Evolutionary conservation across 2,797 vertebrate genomes (phyloP), one percentile per base, ranked within the genome.

Genomic region (Atherinosoma microstoma): DNA sequence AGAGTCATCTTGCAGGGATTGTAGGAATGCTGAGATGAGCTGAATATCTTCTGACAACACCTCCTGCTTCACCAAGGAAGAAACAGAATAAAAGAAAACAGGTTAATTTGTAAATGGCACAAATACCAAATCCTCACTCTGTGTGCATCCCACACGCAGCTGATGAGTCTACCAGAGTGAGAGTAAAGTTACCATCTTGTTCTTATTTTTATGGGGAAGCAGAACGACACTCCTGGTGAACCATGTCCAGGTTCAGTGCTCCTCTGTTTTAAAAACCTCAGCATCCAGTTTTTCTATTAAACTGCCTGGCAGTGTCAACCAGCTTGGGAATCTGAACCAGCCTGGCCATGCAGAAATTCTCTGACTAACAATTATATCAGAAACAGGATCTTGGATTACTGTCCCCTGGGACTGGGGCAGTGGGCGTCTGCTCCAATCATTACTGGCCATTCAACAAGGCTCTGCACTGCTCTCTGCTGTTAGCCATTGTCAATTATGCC

Each of bases 281-380:
- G 94, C 93, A 93, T 94, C 93, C 93, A 94, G 94, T 95, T 95
- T 96, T 95, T 95, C 94, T 95, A 95, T 95, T 95, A 95, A 95
- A 95, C 92, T 94, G 94, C 94, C 93, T 94, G 94, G 94, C 94
- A 95, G 94, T 94, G 94, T 95, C 94, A 95, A 95, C 94, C 93
- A 92, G 93, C 95, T 94, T 95, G 95, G 95, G 95, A 95, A 94
- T 95, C 91, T 95, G 95, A 94, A 94, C 90, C 79, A 84, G 87
- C 73, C 89, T 93, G 95, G 92, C 89, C 94, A 95, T 95, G 95
- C 95, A 95, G 95, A 96, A 95, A 95, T 94, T 96, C 94, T 95
- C 94, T 94, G 94, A 95, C 95, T 96, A 95, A 96, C 95, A 96
- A 96, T 96, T 96, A 96, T 96, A 96, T 96, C 95, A 95, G 95